phyloP scores from a whole-genome alignment of 2,888 invertebrate genomes.

The Cephus nigrinus region DNA sequence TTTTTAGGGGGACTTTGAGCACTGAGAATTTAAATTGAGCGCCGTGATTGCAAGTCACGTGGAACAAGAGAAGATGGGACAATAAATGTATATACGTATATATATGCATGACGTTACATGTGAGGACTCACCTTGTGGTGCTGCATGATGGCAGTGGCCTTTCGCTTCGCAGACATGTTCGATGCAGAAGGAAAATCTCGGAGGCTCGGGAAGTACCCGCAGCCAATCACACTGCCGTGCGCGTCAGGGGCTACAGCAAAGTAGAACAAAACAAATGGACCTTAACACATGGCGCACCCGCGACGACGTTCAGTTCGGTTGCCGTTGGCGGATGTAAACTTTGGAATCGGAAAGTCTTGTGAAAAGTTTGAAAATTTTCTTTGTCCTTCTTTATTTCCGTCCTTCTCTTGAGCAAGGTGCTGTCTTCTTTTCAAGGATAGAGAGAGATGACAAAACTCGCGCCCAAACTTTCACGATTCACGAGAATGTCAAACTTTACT shows the following conservation, averaged over 20 bases:
- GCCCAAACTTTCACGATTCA: background rate
- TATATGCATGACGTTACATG: slow-evolving; percentile 18
- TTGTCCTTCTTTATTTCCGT: background rate
- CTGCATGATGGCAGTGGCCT: slow-evolving; percentile 80
- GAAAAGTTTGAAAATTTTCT: background rate
- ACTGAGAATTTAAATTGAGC: background rate
- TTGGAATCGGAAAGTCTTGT: background rate
- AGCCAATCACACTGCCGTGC: slow-evolving; percentile 32
- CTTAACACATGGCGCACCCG: slow-evolving; percentile 48
- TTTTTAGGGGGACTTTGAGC: background rate
- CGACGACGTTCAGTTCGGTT: slow-evolving; percentile 10
- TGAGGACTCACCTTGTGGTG: slow-evolving; percentile 68
- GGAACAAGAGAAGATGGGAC: background rate
- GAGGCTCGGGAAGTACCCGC: slow-evolving; percentile 8
- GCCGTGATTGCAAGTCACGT: background rate
- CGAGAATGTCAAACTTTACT: background rate
- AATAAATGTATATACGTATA: background rate
- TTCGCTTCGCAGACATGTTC: slow-evolving; percentile 79
- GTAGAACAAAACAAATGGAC: slow-evolving; percentile 32
- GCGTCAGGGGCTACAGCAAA: slow-evolving; percentile 39
- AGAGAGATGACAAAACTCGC: background rate
- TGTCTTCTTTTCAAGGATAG: background rate
- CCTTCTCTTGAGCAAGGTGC: background rate
- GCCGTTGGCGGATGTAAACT: background rate
- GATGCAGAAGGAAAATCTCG: slow-evolving; percentile 19